Percentiles rank a stretch among this genome's conserved stretches.
Conservation (phyloP, 2,113 vertebrate genomes). For the Poecilia latipinna region DNA sequence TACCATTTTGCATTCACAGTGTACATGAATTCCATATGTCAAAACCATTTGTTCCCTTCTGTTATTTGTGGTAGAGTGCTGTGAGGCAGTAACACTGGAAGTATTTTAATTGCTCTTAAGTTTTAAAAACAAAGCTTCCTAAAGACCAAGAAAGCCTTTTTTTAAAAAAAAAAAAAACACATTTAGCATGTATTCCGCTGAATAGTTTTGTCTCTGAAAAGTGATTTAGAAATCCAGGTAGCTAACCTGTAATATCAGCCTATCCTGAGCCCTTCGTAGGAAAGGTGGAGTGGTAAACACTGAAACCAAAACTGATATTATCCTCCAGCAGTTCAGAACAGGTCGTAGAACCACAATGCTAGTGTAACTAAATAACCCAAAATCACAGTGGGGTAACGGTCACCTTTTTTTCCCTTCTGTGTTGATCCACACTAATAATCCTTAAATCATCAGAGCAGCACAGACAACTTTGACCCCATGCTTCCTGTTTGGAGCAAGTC, state of each 20-base stretch:
- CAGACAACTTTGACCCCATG: constrained; percentile 8
- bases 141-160: not conserved
- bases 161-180: not conserved
- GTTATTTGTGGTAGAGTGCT: too few relatives aligned
- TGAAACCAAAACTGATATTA: not conserved
- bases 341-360: not conserved
- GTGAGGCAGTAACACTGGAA: too few relatives aligned
- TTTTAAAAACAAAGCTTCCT: not conserved
- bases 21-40: too few relatives aligned
- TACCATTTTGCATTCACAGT: too few relatives aligned
- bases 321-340: not conserved
- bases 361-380: not conserved
- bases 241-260: not conserved
- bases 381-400: not conserved
- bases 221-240: not conserved
- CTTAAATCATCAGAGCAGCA: not conserved
- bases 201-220: not conserved
- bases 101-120: too few relatives aligned
- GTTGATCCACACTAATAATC: not conserved
- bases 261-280: not conserved
- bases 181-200: not conserved
- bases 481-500: constrained; percentile 50
- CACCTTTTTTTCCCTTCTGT: not conserved
- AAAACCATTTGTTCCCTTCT: too few relatives aligned
- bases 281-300: not conserved